Evolutionary conservation across 2,797 vertebrate genomes (phyloP).

Genomic region (Percopsis omiscomaycus): DNA sequence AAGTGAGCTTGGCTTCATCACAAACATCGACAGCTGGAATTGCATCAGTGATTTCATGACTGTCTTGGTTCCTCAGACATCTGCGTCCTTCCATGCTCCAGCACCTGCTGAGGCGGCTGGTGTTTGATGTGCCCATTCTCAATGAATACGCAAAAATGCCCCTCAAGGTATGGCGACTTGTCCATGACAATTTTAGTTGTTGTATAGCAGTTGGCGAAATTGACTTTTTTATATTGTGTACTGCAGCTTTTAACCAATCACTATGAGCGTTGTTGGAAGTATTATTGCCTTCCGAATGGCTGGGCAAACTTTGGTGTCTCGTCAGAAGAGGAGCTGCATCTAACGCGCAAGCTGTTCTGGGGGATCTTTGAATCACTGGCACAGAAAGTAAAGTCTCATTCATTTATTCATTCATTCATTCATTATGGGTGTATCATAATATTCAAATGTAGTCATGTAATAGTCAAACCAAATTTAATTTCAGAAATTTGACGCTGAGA

Average conservation of each 20-base stretch:
- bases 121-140: slow-evolving; percentile 96
- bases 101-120: slow-evolving; percentile 88
- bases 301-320: slow-evolving; percentile 93
- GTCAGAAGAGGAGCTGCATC: slow-evolving; percentile 93
- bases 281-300: slow-evolving; percentile 94
- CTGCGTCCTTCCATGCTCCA: slow-evolving; percentile 93
- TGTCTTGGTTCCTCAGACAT: slow-evolving; percentile 71
- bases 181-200: not conserved
- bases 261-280: slow-evolving; percentile 96
- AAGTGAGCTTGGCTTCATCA: slow-evolving; percentile 68
- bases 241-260: slow-evolving; percentile 92
- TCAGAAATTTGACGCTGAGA: slow-evolving; percentile 90
- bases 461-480: slow-evolving; percentile 17
- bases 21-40: not conserved
- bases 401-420: not conserved
- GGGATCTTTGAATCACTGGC: slow-evolving; percentile 94
- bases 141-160: slow-evolving; percentile 96
- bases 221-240: not conserved
- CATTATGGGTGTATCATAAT: not conserved
- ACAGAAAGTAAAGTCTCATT: slow-evolving; percentile 81
- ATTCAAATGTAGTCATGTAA: no score
- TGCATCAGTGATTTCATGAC: not conserved
- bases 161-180: slow-evolving; percentile 80
- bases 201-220: not conserved
- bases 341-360: slow-evolving; percentile 95